Evolutionary conservation across 92 coral and sea anemone genomes (phyloP).

Genomic region (Diadumene lineata): DNA sequence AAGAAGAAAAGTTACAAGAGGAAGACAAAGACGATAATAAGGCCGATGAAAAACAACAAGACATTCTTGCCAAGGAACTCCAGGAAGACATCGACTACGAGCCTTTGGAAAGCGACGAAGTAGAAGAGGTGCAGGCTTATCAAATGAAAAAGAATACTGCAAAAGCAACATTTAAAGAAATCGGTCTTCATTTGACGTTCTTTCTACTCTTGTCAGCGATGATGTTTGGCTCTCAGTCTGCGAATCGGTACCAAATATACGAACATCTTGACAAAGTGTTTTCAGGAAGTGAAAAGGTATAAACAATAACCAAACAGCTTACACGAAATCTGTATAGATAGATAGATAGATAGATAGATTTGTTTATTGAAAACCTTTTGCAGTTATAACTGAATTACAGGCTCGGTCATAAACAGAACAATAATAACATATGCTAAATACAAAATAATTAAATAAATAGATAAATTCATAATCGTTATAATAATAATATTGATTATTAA

Average conservation of each 20-base stretch:
- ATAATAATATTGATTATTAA: too few species aligned
- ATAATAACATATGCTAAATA: too few species aligned
- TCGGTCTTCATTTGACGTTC: conserved; percentile 38
- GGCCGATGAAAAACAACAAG: not conserved
- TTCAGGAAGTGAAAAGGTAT: conserved; percentile 42
- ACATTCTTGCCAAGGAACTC: not conserved
- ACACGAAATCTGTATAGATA: too few species aligned
- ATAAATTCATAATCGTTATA: too few species aligned
- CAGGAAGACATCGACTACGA: not conserved
- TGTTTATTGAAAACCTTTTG: too few species aligned
- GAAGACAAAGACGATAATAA: conserved; percentile 29
- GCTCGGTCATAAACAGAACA: too few species aligned
- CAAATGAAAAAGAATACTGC: conserved; percentile 28
- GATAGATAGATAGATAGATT: too few species aligned
- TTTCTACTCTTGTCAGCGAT: conserved; percentile 44
- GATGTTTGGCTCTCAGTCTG: conserved; percentile 49
- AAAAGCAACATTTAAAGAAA: conserved; percentile 35
- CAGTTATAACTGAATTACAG: too few species aligned
- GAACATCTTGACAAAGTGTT: conserved; percentile 54
- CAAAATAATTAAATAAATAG: too few species aligned
- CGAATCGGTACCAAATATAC: conserved; percentile 36
- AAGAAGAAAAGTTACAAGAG: conserved; percentile 67
- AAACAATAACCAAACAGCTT: too few species aligned
- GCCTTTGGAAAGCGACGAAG: conserved; percentile 23
- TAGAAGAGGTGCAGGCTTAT: conserved; percentile 17